phyloP scores from a whole-genome alignment of 2,113 vertebrate genomes.

The Brienomyrus longianalis region DNA sequence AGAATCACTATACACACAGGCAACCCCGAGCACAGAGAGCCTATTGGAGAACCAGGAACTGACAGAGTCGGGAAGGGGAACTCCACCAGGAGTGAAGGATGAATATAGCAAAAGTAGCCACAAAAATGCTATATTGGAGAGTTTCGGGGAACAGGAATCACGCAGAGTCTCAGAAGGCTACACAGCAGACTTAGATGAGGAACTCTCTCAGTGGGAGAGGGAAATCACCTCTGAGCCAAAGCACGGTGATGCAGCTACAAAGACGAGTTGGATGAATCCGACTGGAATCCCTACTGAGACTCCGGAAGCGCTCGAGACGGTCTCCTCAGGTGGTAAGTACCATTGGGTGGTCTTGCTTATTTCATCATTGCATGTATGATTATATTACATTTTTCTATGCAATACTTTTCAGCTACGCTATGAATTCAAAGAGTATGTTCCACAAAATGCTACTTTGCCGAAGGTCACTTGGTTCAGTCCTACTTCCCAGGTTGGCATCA shows the following conservation, averaged over 20 bases:
- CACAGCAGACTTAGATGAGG: conserved; percentile 37
- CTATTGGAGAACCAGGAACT: conserved; percentile 32
- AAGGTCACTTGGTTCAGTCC: not conserved
- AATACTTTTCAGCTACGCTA: not conserved
- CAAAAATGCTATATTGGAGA: conserved; percentile 54
- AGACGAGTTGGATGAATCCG: conserved; percentile 24
- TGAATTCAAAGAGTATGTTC: not conserved
- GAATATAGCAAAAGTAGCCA: conserved; percentile 41
- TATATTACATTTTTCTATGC: not conserved
- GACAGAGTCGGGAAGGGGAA: conserved; percentile 30
- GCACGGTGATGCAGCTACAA: conserved; percentile 15
- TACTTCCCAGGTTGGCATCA: not conserved
- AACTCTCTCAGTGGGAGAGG: conserved; percentile 56
- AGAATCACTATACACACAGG: conserved; percentile 18
- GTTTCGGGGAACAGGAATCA: conserved; percentile 28
- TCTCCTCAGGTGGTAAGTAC: conserved; percentile 22
- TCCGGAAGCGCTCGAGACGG: not conserved
- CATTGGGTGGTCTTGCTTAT: not conserved
- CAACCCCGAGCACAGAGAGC: conserved; percentile 25
- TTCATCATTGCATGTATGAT: not conserved
- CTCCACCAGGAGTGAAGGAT: conserved; percentile 33
- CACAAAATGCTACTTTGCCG: not conserved
- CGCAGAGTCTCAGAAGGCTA: conserved; percentile 28
- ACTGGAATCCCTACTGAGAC: conserved; percentile 18
- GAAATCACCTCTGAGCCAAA: conserved; percentile 42